Percentiles rank a stretch among this genome's conserved stretches.
phyloP scores from a whole-genome alignment of 2,113 vertebrate species.

The Cinclus cinclus region DNA sequence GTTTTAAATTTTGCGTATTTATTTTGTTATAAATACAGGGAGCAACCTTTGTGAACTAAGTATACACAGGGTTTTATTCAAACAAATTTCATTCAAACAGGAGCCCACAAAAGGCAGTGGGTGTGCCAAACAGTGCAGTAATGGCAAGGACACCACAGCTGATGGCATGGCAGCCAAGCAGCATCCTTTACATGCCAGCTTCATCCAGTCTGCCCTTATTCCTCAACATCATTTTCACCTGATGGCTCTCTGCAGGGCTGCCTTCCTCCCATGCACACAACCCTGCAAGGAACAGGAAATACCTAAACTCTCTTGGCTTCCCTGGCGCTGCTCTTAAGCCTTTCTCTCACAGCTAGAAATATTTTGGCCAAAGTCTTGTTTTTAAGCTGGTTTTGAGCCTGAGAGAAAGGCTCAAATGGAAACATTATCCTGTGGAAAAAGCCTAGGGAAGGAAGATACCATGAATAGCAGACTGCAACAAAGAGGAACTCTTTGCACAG shows the following conservation, averaged over 20 bases:
- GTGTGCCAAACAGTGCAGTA: background rate
- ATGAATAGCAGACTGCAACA: conserved; percentile 23
- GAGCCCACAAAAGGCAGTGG: background rate
- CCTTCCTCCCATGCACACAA: background rate
- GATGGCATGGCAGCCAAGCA: background rate
- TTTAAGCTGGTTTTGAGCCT: background rate
- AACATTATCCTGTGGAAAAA: background rate
- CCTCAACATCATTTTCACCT: background rate
- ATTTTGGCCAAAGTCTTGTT: background rate
- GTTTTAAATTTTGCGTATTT: background rate
- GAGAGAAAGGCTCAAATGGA: background rate
- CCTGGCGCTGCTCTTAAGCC: background rate
- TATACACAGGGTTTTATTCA: rapidly evolving
- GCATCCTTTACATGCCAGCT: background rate
- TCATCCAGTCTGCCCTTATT: background rate
- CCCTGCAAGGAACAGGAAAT: background rate
- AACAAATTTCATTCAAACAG: background rate
- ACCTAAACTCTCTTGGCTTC: background rate
- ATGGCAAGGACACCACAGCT: background rate
- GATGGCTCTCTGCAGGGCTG: background rate
- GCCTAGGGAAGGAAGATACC: background rate
- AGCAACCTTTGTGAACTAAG: background rate
- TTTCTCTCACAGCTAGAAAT: background rate
- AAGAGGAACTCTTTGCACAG: conserved; percentile 33
- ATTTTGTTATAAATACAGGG: background rate